Base-by-base conservation (phyloP, 2,797 vertebrate species). In the Microctenopoma lineatum region DNA sequence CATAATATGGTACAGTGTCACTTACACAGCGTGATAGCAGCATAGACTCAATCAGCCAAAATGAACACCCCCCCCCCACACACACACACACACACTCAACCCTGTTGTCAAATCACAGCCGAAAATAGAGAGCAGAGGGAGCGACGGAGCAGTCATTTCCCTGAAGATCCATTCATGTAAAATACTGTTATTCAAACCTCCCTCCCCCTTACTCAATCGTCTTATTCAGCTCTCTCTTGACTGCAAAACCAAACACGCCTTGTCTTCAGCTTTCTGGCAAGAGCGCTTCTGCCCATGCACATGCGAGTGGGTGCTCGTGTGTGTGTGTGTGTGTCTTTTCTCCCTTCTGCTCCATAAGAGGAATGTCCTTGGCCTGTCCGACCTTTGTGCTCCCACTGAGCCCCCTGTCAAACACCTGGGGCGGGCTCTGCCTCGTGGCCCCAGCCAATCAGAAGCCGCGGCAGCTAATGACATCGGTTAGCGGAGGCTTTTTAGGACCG, bases 81-180 rank as follows among this genome's bases (percentile, higher is more conserved):
- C 54, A 66, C 71, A 50, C 36, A 32, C 50, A 46, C 58, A 13
- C 66, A 25, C 73, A 29, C 70, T 70, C 79, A 61, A 67, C 67
- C 75, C 66, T 77, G 73, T 86, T 81, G 75, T 89, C 78, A 84
- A 84, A 84, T 80, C 27, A 34, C 68, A 74, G 78, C 81, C 2
- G 66, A 84, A 85, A 88, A 88, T 74, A 90, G 78, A 66, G 67
- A 84, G 70, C 64, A 12, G 68, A 84, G 76, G 66, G 77, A 85
- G 72, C 70, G 58, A 69, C 36, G 55, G 73, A 86, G 84, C 81
- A 84, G 77, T 85, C 84, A 59, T 90, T 83, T 90, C 89, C 84
- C 90, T 88, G 68, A 87, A 84, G 87, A 91, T 90, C 84, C 90
- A 92, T 92, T 92, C 89, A 92, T 92, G 79, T 89, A 91, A 91